Conservation (phyloP, 2,797 vertebrate genomes). For the Philypnodon macrostomus region DNA sequence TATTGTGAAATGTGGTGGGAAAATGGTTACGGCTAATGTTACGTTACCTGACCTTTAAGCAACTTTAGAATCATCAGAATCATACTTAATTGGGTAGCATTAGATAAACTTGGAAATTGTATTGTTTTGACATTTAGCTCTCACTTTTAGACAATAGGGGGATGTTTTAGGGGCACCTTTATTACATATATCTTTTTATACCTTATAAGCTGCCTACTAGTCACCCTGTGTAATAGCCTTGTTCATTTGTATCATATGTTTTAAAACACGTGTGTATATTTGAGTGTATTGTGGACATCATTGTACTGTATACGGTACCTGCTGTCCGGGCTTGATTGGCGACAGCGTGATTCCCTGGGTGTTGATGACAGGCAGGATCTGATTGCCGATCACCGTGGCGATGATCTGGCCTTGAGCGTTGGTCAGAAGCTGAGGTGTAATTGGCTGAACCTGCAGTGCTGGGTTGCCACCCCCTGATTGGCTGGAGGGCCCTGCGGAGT, state of each 20-base stretch:
- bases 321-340: slow-evolving; percentile 96
- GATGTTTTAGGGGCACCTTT: too few relatives aligned
- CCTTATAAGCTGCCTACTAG: too few relatives aligned
- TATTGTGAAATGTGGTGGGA: too few relatives aligned
- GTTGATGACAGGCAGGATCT: slow-evolving; percentile 99
- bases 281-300: slow-evolving; percentile 16
- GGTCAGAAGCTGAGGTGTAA: slow-evolving; percentile 97
- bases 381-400: slow-evolving; percentile 98
- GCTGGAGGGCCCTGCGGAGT: slow-evolving; percentile 86
- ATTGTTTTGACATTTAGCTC: too few relatives aligned
- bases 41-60: too few relatives aligned
- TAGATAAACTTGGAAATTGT: too few relatives aligned
- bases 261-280: slow-evolving; percentile 23
- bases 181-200: too few relatives aligned
- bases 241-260: slow-evolving; percentile 26
- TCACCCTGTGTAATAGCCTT: too few relatives aligned
- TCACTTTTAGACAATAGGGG: too few relatives aligned
- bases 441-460: slow-evolving; percentile 97
- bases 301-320: slow-evolving; percentile 77
- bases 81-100: too few relatives aligned
- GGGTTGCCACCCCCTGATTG: slow-evolving; percentile 88
- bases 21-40: too few relatives aligned
- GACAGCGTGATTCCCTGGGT: slow-evolving; percentile 99
- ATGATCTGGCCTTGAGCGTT: slow-evolving; percentile 99
- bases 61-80: too few relatives aligned